These are phyloP conservation scores for Nesidiocoris tenuis DNA, from an alignment of 2,888 invertebrate species.

Conservation along the genomic window DNA sequence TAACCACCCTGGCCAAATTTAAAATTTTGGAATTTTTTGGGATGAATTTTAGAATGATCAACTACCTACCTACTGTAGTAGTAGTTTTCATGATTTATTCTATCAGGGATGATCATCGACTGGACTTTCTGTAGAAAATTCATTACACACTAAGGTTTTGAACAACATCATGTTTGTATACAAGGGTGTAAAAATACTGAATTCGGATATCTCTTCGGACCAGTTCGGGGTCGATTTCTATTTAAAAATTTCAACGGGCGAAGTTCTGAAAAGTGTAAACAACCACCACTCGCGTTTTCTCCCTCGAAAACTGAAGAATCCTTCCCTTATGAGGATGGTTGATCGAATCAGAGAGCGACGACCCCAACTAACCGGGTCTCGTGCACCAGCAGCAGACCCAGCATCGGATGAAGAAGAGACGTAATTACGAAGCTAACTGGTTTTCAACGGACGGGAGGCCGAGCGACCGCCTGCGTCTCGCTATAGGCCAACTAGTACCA, in stretches of 20 bases:
- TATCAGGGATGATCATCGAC: too few species aligned
- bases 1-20: not conserved
- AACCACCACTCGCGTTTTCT: not conserved
- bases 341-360: slow-evolving; percentile 9
- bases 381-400: not conserved
- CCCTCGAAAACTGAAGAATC: not conserved
- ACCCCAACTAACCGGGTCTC: slow-evolving; percentile 9
- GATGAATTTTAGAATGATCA: not conserved
- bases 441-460: slow-evolving; percentile 4
- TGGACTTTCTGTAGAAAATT: too few species aligned
- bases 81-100: too few species aligned
- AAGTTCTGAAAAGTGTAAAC: too few species aligned
- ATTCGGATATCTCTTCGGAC: too few species aligned
- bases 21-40: not conserved
- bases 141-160: too few species aligned
- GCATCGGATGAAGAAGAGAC: slow-evolving; percentile 9
- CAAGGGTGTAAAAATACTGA: too few species aligned
- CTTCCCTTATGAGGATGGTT: not conserved
- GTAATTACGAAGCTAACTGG: not conserved
- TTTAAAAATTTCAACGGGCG: too few species aligned
- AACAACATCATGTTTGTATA: too few species aligned
- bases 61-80: too few species aligned
- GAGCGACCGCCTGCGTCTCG: not conserved
- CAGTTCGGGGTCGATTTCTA: too few species aligned
- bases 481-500: not conserved